Base-by-base conservation (phyloP, 2,888 invertebrate species). In the Pandemis corylana region DNA sequence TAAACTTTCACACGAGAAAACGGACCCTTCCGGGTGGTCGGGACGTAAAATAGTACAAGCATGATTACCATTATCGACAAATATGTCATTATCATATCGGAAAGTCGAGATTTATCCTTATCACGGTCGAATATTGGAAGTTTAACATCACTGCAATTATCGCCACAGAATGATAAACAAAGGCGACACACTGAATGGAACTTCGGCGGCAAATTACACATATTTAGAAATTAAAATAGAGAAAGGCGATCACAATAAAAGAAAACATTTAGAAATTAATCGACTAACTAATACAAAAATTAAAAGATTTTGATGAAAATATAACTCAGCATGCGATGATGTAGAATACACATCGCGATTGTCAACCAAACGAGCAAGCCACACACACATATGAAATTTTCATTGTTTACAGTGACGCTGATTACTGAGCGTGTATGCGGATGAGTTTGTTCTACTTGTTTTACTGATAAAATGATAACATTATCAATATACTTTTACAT, bases 141-240 rank as follows among this genome's bases (percentile, higher is more conserved):
- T 95, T 96, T 96, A 95, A 95, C 96, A 95, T 97, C 97, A 95
- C 96, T 95, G 94, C 95, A 95, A 94, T 95, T 95, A 95, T 95
- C 95, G 93, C 96, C 96, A 95, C 95, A 95, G 91, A 96, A 95
- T 95, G 97, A 97, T 96, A 98, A 97, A 96, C 97, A 98, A 96
- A 98, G 97, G 95, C 97, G 97, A 97, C 97, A 97, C 95, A 98
- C 96, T 96, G 97, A 97, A 96, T 97, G 97, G 96, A 97, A 97
- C 96, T 97, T 97, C 96, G 96, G 96, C 96, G 97, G 97, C 96
- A 97, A 97, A 96, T 96, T 96, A 96, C 97, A 97, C 97, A 97
- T 97, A 96, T 96, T 97, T 96, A 95, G 94, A 93, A 94, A 94
- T 89, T 86, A 94, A 92, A 93, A 92, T 85, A 86, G 86, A 92